Percentiles rank a stretch among this genome's conserved stretches.
Conservation (phyloP, 2,797 vertebrate genomes). For the Protonibea diacanthus region DNA sequence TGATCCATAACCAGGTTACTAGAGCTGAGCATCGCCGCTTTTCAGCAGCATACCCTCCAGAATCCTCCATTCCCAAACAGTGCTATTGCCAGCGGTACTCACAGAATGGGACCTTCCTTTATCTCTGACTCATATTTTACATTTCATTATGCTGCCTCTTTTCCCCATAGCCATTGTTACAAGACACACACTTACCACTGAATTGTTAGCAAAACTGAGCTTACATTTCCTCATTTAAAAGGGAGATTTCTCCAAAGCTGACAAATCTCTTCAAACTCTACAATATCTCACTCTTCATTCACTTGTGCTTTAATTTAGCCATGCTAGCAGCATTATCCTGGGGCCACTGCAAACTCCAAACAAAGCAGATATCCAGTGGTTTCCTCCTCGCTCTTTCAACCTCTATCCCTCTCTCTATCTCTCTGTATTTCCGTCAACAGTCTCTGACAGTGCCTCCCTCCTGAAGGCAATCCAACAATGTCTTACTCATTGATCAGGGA, state of each 20-base stretch:
- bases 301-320: conserved; percentile 48
- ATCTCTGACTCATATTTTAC: conserved; percentile 61
- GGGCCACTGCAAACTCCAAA: conserved; percentile 47
- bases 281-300: conserved; percentile 43
- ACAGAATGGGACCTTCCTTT: conserved; percentile 42
- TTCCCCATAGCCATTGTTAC: conserved; percentile 53
- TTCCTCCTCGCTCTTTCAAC: conserved; percentile 4
- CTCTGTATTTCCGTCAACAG: conserved; percentile 50
- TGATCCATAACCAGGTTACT: conserved; percentile 63
- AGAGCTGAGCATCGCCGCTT: conserved; percentile 39
- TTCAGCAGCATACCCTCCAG: conserved; percentile 38
- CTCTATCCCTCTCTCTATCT: conserved; percentile 5
- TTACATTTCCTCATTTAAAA: conserved; percentile 58
- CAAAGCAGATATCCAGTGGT: conserved; percentile 55
- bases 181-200: conserved; percentile 37
- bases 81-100: conserved; percentile 38
- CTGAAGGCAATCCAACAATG: conserved; percentile 72
- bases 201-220: conserved; percentile 62
- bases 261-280: conserved; percentile 45
- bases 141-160: conserved; percentile 59
- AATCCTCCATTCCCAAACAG: conserved; percentile 44
- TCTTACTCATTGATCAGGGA: conserved; percentile 79
- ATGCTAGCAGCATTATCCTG: conserved; percentile 38
- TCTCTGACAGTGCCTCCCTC: conserved; percentile 51
- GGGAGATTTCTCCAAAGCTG: conserved; percentile 54